phyloP scores from a whole-genome alignment of 2,888 invertebrate species.

The Baronia brevicornis region DNA sequence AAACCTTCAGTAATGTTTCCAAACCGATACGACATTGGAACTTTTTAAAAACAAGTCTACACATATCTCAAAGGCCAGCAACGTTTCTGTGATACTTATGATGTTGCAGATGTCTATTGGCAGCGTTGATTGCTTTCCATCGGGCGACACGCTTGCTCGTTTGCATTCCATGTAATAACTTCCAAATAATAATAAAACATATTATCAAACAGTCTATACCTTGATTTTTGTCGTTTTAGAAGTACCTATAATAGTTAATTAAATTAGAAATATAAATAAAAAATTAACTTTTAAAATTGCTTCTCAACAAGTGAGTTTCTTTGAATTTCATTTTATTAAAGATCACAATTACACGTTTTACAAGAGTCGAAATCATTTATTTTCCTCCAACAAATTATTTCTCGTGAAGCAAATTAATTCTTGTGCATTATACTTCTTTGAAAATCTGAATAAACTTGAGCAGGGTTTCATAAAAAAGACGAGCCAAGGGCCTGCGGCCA shows the following conservation, averaged over 20 bases:
- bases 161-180: no score
- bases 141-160: no score
- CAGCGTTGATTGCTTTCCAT: no score
- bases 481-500: conserved; percentile 57
- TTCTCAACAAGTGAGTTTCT: conserved; percentile 34
- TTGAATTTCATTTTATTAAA: conserved; percentile 55
- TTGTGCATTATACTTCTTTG: conserved; percentile 66
- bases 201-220: no score
- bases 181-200: no score
- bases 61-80: no score
- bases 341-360: conserved; percentile 61
- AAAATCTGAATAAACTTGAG: conserved; percentile 68
- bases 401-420: conserved; percentile 67
- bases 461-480: conserved; percentile 65
- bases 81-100: no score
- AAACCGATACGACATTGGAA: no score
- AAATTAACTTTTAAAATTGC: conserved; percentile 34
- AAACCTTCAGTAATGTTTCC: no score
- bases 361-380: conserved; percentile 64
- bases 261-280: conserved; percentile 20
- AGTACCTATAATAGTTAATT: conserved; percentile 14
- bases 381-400: conserved; percentile 56
- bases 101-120: no score
- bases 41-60: no score
- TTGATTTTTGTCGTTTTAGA: no score